Conservation (phyloP, 2,888 invertebrate species). For the Blomia tropicalis region DNA sequence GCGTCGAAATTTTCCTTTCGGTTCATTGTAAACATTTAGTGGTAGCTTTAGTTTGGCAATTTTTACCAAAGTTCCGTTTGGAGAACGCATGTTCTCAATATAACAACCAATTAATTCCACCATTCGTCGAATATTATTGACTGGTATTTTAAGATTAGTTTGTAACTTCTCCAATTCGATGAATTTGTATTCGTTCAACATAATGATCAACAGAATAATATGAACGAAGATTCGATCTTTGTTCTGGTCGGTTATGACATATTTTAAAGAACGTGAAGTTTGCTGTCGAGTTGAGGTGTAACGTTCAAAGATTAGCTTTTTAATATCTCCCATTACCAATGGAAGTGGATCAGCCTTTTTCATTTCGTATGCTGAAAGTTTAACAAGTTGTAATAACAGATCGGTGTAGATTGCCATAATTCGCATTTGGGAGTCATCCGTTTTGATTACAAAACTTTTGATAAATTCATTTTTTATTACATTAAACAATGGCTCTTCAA, state of each 20-base stretch:
- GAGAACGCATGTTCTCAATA: slow-evolving; percentile 10
- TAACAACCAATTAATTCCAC: slow-evolving; percentile 22
- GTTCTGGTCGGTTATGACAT: slow-evolving; percentile 3
- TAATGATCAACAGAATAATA: slow-evolving; percentile 14
- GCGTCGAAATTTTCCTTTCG: not conserved
- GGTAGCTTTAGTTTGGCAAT: slow-evolving; percentile 5
- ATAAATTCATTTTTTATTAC: slow-evolving; percentile 17
- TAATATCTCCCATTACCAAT: not conserved
- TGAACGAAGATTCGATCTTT: slow-evolving; percentile 18
- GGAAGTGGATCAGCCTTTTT: slow-evolving; percentile 20
- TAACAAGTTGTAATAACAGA: slow-evolving; percentile 9
- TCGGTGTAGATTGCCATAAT: slow-evolving; percentile 21
- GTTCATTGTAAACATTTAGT: slow-evolving; percentile 12
- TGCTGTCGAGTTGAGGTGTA: not conserved
- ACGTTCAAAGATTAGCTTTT: slow-evolving; percentile 16
- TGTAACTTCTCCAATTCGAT: slow-evolving; percentile 21
- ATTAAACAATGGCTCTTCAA: slow-evolving; percentile 9
- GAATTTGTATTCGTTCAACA: slow-evolving; percentile 13
- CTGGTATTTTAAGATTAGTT: slow-evolving; percentile 8
- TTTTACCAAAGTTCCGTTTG: slow-evolving; percentile 4
- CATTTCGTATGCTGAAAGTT: not conserved
- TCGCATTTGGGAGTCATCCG: not conserved
- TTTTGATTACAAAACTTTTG: not conserved
- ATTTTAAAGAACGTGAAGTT: not conserved
- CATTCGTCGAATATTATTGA: not conserved